phyloP scores from a whole-genome alignment of 2,888 invertebrate genomes.

The Sipunculus nudus region DNA sequence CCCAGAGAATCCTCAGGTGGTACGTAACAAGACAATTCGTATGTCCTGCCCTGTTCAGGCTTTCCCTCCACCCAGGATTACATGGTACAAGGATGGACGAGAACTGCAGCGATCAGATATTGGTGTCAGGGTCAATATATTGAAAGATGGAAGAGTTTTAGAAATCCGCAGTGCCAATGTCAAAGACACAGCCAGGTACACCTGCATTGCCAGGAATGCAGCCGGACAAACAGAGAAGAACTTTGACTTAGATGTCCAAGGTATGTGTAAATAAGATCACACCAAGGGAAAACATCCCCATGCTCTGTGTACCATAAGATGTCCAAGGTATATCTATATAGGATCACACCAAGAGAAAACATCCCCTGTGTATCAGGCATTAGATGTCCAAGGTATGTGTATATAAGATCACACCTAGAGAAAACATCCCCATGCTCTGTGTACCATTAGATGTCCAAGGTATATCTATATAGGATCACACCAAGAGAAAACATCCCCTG shows the following conservation, averaged over 20 bases:
- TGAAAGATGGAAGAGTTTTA: conserved; percentile 33
- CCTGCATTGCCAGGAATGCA: conserved; percentile 68
- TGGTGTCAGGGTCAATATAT: conserved; percentile 18
- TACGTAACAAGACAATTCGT: conserved; percentile 20
- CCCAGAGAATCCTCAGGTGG: conserved; percentile 14
- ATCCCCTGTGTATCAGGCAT: too few relatives aligned
- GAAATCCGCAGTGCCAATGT: conserved; percentile 48
- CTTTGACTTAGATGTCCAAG: conserved; percentile 56
- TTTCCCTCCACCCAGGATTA: conserved; percentile 63
- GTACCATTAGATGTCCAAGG: too few relatives aligned
- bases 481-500: too few relatives aligned
- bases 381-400: too few relatives aligned
- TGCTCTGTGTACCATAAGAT: too few relatives aligned
- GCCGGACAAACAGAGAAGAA: conserved; percentile 65
- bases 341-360: too few relatives aligned
- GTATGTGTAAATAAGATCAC: conserved; percentile 8
- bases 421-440: too few relatives aligned
- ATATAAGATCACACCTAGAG: too few relatives aligned
- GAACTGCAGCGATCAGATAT: conserved; percentile 11
- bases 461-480: too few relatives aligned
- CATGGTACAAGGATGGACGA: conserved; percentile 66
- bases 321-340: too few relatives aligned
- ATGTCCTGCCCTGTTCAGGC: conserved; percentile 30
- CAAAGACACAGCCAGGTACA: conserved; percentile 65
- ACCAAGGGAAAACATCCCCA: too few relatives aligned